phyloP scores from a whole-genome alignment of 2,113 vertebrate genomes.

The Stercorarius parasiticus region DNA sequence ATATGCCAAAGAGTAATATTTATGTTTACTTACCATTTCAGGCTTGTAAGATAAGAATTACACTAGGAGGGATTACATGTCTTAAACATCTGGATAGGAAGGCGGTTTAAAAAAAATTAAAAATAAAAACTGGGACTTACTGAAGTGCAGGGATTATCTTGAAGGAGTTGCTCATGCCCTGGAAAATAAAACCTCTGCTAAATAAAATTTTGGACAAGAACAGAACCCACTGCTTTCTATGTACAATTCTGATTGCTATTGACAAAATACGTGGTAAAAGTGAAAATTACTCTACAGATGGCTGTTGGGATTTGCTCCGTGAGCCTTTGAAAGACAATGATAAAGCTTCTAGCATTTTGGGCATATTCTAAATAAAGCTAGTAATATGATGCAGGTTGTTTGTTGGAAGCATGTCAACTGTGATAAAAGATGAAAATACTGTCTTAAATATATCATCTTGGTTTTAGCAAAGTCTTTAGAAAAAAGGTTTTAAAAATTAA shows the following conservation, averaged over 20 bases:
- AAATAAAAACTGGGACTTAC: not conserved
- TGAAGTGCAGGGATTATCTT: not conserved
- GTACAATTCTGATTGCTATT: not conserved
- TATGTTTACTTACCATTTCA: not conserved
- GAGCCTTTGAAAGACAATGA: not conserved
- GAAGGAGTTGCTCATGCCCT: not conserved
- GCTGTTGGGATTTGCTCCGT: not conserved
- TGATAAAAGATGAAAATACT: not conserved
- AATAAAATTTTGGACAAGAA: not conserved
- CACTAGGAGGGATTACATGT: not conserved
- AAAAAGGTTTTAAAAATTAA: not conserved
- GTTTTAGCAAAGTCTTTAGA: not conserved
- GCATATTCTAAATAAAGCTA: not conserved
- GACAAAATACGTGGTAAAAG: not conserved
- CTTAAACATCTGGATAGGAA: not conserved
- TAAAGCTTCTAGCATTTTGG: not conserved
- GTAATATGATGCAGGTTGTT: not conserved
- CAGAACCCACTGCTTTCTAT: not conserved
- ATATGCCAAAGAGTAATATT: not conserved
- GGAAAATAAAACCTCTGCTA: not conserved
- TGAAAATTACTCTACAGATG: not conserved
- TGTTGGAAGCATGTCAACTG: not conserved
- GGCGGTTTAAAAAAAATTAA: not conserved
- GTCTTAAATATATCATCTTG: not conserved
- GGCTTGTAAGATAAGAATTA: not conserved